phyloP scores from a whole-genome alignment of 2,888 invertebrate genomes.

The Clitarchus hookeri region DNA sequence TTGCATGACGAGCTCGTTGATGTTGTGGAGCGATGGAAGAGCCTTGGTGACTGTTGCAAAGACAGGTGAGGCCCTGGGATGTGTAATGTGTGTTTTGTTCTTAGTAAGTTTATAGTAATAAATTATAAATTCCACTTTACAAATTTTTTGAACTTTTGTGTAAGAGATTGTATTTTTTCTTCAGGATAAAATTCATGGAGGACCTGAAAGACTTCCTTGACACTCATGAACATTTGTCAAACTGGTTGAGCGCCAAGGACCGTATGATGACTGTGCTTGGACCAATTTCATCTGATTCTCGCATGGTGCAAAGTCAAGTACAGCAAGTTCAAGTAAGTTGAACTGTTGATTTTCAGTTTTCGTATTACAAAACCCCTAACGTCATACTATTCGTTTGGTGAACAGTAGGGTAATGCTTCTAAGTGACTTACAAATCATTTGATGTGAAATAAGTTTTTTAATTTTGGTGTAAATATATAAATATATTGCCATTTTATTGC shows the following conservation, averaged over 20 bases:
- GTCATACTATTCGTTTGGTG: too few species aligned
- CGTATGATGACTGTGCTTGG: conserved; percentile 94
- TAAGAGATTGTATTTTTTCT: not conserved
- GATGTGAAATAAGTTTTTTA: too few species aligned
- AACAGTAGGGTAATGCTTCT: too few species aligned
- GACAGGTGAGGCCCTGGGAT: conserved; percentile 56
- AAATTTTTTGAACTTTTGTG: not conserved
- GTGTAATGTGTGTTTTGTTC: too few species aligned
- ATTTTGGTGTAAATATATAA: too few species aligned
- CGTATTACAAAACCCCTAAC: too few species aligned
- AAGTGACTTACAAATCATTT: too few species aligned
- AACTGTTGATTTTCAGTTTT: not conserved
- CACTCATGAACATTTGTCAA: conserved; percentile 78
- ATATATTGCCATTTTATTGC: too few species aligned
- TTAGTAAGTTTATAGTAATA: too few species aligned
- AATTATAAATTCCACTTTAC: too few species aligned
- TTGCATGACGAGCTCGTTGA: conserved; percentile 84
- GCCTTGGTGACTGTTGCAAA: conserved; percentile 82
- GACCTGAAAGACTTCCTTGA: conserved; percentile 92
- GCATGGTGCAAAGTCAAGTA: conserved; percentile 94
- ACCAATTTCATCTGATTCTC: conserved; percentile 93
- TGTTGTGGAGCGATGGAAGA: conserved; percentile 82
- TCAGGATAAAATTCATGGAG: conserved; percentile 73
- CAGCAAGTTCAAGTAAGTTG: conserved; percentile 70
- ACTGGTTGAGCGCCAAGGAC: conserved; percentile 92